These are phyloP conservation scores for Drosophila birchii DNA, from an alignment of 2,888 invertebrate species.

Conservation along the genomic window DNA sequence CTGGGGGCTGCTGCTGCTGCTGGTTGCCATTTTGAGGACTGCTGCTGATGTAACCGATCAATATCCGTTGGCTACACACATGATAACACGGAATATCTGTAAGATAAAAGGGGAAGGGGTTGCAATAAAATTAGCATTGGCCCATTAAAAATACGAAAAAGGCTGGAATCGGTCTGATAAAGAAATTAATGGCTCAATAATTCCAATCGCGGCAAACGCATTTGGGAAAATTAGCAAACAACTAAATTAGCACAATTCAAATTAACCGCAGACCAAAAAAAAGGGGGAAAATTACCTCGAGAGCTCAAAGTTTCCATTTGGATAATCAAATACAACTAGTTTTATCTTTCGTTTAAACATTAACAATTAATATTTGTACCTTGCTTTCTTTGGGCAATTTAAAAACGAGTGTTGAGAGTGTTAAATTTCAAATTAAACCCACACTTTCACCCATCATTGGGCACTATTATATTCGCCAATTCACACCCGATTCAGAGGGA, in stretches of 20 bases:
- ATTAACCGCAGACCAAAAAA: background rate
- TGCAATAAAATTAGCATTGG: conserved; percentile 1
- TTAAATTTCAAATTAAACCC: conserved; percentile 2
- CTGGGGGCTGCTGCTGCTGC: conserved; percentile 35
- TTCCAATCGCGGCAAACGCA: conserved; percentile 11
- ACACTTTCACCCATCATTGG: conserved; percentile 42
- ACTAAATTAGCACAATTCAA: conserved; percentile 11
- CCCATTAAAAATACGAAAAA: background rate
- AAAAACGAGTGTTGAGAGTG: background rate
- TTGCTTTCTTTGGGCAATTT: conserved; percentile 4
- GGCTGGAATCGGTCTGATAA: conserved; percentile 7
- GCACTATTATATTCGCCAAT: conserved; percentile 26
- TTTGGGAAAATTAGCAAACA: background rate
- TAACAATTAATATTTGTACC: conserved; percentile 7
- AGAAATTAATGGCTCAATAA: conserved; percentile 18
- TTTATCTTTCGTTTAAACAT: background rate
- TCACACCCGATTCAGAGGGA: conserved; percentile 27
- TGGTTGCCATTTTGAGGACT: conserved; percentile 49
- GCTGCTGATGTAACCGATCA: conserved; percentile 46
- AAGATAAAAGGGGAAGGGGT: conserved; percentile 14
- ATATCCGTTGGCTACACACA: conserved; percentile 51
- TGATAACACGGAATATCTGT: conserved; percentile 55
- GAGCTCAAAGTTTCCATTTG: background rate
- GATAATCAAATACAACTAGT: background rate
- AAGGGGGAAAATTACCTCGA: conserved; percentile 1